Evolutionary conservation across 2,888 invertebrate species (phyloP).

Genomic region (Campaea margaritaria): DNA sequence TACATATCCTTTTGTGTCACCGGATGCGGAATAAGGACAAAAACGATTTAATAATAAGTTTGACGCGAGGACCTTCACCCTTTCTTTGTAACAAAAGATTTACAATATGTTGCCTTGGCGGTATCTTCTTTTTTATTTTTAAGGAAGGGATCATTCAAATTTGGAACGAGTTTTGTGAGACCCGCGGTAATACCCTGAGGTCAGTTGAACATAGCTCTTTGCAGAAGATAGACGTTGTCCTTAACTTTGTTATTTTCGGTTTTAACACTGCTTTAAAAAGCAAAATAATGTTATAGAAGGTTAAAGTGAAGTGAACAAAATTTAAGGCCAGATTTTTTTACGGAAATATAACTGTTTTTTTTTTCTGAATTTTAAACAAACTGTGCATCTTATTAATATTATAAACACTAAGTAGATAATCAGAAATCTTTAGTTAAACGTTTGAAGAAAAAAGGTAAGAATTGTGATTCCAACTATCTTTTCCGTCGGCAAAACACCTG

Average conservation of each 20-base stretch:
- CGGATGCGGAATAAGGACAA: slow-evolving; percentile 82
- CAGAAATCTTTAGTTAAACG: background rate
- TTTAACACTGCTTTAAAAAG: background rate
- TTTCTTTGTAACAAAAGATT: slow-evolving; percentile 80
- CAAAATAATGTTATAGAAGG: background rate
- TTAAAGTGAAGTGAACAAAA: slow-evolving; percentile 8
- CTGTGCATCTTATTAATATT: background rate
- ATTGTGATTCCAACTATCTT: slow-evolving; percentile 35
- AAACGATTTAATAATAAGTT: slow-evolving; percentile 84
- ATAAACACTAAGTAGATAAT: background rate
- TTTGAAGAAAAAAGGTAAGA: slow-evolving; percentile 28
- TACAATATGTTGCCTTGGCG: slow-evolving; percentile 80
- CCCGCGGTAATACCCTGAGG: slow-evolving; percentile 65
- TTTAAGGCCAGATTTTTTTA: background rate
- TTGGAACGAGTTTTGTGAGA: slow-evolving; percentile 77
- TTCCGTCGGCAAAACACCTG: slow-evolving; percentile 47
- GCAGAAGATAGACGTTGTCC: slow-evolving; percentile 65
- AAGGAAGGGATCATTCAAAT: slow-evolving; percentile 80
- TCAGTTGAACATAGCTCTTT: slow-evolving; percentile 74
- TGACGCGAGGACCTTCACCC: slow-evolving; percentile 79
- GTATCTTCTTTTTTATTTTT: slow-evolving; percentile 65
- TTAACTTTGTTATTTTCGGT: slow-evolving; percentile 9
- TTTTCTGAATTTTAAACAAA: background rate
- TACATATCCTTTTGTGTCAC: slow-evolving; percentile 80
- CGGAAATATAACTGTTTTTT: background rate